Evolutionary conservation across 2,113 vertebrate genomes (phyloP).

Genomic region (Neomonachus schauinslandi): DNA sequence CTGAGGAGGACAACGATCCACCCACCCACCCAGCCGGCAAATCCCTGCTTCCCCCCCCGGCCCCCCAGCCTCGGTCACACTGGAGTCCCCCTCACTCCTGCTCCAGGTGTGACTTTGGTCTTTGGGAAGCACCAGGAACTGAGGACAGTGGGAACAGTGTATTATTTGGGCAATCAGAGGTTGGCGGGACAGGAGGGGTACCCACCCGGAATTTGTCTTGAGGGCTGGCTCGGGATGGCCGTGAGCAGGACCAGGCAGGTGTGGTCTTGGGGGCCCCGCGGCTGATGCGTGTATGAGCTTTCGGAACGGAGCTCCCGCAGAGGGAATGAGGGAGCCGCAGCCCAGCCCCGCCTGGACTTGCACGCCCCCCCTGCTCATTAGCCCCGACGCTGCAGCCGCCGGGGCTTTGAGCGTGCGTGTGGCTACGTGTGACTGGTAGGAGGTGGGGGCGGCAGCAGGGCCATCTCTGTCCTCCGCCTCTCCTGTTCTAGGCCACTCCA

Average conservation of each 20-base stretch:
- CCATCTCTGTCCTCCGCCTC: no score
- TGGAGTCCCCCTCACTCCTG: background rate
- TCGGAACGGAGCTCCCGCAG: no score
- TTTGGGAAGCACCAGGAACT: background rate
- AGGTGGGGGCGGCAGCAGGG: background rate
- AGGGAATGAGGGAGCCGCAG: rapidly evolving
- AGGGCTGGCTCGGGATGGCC: background rate
- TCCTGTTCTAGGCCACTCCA: background rate
- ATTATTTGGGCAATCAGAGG: background rate
- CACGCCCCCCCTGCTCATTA: background rate
- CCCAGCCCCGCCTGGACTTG: background rate
- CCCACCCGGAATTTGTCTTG: background rate
- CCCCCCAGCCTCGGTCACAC: background rate
- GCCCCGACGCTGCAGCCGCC: background rate
- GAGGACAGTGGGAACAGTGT: background rate
- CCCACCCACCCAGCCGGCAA: rapidly evolving
- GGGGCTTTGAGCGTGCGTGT: rapidly evolving
- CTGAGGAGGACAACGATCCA: rapidly evolving
- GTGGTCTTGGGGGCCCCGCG: rapidly evolving
- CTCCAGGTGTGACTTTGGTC: background rate
- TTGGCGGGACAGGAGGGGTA: background rate
- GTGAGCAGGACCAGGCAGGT: background rate
- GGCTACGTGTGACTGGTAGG: background rate
- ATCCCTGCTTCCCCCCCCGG: no score
- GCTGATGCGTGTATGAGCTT: rapidly evolving